Percentiles rank a stretch among this genome's conserved stretches.
These are phyloP conservation scores for Chrosomus eos DNA, from an alignment of 2,797 vertebrate genomes.

Conservation along the genomic window DNA sequence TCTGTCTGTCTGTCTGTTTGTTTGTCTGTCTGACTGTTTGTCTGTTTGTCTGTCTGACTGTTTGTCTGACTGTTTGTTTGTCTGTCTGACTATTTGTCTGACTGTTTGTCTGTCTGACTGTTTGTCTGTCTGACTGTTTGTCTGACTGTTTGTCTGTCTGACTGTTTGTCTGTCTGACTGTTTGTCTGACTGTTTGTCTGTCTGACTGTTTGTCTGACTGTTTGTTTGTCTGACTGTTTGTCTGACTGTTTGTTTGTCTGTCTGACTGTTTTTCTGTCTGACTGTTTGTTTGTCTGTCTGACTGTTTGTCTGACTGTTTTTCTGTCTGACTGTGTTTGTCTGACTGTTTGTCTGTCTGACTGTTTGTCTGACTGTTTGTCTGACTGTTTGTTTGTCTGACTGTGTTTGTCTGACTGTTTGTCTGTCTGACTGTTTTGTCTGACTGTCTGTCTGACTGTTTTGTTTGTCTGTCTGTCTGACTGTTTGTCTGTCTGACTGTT, in stretches of 20 bases:
- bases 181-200: fast-evolving
- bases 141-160: fast-evolving
- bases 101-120: fast-evolving
- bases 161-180: fast-evolving
- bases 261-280: fast-evolving
- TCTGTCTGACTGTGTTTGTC: fast-evolving
- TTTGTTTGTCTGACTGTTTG: fast-evolving
- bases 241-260: fast-evolving
- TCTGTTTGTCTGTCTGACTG: fast-evolving
- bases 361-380: fast-evolving
- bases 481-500: fast-evolving
- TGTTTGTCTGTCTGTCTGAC: not conserved
- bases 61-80: fast-evolving
- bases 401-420: fast-evolving
- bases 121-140: fast-evolving
- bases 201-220: fast-evolving
- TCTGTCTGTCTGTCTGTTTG: no score
- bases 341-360: fast-evolving
- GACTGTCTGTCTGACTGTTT: fast-evolving
- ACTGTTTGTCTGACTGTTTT: fast-evolving
- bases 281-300: fast-evolving
- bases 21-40: fast-evolving
- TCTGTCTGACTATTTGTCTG: fast-evolving
- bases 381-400: fast-evolving
- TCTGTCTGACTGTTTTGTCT: fast-evolving